Conservation (phyloP, 2,888 invertebrate genomes). For the Andrena camellia region DNA sequence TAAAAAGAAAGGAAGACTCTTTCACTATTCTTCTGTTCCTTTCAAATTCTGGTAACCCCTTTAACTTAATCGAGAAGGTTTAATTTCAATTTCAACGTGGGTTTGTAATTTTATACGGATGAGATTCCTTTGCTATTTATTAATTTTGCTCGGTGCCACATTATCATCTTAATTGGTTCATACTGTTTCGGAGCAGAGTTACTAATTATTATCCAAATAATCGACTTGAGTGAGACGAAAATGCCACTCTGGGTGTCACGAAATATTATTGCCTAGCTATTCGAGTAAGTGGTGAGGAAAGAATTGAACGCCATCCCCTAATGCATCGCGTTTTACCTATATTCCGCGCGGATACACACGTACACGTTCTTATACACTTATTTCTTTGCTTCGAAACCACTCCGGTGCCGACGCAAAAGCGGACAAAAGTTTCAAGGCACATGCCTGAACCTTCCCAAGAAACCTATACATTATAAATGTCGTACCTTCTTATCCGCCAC, state of each 20-base stretch:
- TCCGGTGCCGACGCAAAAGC: slow-evolving; percentile 73
- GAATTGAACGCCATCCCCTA: slow-evolving; percentile 41
- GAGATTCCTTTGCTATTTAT: too few relatives aligned
- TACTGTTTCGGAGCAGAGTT: neutral
- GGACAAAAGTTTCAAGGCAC: slow-evolving; percentile 80
- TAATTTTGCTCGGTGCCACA: too few relatives aligned
- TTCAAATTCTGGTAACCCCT: too few relatives aligned
- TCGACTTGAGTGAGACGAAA: neutral
- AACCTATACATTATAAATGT: slow-evolving; percentile 81
- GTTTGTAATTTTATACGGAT: too few relatives aligned
- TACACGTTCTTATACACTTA: slow-evolving; percentile 69
- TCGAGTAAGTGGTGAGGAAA: slow-evolving; percentile 22
- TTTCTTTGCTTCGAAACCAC: slow-evolving; percentile 75
- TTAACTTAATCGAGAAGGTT: too few relatives aligned
- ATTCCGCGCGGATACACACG: slow-evolving; percentile 40
- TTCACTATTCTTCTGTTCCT: too few relatives aligned
- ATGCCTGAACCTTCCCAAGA: slow-evolving; percentile 78
- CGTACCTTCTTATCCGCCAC: slow-evolving; percentile 63
- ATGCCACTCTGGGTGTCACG: neutral
- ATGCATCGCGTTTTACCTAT: slow-evolving; percentile 48
- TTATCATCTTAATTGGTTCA: neutral
- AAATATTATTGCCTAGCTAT: slow-evolving; percentile 19
- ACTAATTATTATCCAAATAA: neutral
- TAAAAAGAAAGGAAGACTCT: too few relatives aligned
- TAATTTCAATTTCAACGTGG: too few relatives aligned